Conservation (phyloP, 2,113 vertebrate species). For the Myxocyprinus asiaticus region DNA sequence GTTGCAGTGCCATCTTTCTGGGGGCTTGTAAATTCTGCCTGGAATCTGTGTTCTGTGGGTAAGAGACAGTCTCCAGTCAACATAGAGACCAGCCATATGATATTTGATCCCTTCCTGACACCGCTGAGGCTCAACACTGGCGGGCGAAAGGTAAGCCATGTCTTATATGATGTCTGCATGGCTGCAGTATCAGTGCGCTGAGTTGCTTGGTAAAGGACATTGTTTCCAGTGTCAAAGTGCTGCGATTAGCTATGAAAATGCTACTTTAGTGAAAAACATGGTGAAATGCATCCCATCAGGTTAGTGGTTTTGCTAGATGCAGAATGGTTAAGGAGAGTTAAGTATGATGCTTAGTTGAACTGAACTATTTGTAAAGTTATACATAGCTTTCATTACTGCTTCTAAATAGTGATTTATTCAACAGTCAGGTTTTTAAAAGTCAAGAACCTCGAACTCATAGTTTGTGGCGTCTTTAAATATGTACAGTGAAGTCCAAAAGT, state of each 20-base stretch:
- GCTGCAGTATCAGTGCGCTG: neutral
- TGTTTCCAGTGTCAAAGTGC: slow-evolving; percentile 19
- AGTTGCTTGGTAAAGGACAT: neutral
- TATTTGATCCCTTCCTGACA: slow-evolving; percentile 96
- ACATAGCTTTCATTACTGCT: neutral
- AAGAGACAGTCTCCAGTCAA: slow-evolving; percentile 98
- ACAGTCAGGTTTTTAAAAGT: neutral
- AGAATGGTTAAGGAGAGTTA: neutral
- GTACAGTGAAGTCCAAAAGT: too few species aligned
- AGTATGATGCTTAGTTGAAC: slow-evolving; percentile 10
- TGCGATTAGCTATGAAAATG: neutral
- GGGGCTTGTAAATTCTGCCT: slow-evolving; percentile 98
- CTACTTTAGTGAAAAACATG: neutral
- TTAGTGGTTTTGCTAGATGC: neutral
- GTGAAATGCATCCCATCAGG: too few species aligned
- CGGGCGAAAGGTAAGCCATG: slow-evolving; percentile 88
- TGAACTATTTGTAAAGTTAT: neutral
- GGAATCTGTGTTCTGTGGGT: slow-evolving; percentile 98
- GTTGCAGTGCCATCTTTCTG: slow-evolving; percentile 96
- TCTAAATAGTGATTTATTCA: neutral
- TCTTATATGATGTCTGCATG: slow-evolving; percentile 12
- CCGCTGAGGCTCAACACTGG: slow-evolving; percentile 95
- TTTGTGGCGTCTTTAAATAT: too few species aligned
- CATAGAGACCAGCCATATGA: slow-evolving; percentile 99
- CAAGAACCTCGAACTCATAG: too few species aligned